Evolutionary conservation across 2,888 invertebrate genomes (phyloP), one percentile per base, ranked within the genome.

Genomic region (Chrysina gloriosa): DNA sequence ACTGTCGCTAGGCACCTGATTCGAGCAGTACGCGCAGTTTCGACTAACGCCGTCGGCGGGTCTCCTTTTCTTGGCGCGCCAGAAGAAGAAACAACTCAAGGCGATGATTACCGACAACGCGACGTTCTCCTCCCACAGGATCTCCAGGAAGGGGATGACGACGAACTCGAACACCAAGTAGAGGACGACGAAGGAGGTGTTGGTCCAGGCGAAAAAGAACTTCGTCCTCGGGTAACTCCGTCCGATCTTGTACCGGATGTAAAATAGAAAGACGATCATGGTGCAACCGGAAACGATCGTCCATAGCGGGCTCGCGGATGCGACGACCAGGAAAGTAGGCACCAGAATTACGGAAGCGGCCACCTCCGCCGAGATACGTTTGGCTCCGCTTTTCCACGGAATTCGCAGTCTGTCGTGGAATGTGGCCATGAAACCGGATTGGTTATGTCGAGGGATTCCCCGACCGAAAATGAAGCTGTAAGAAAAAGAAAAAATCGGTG

Each of bases 181-280:
- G 79, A 93, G 83, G 74, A 87, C 86, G 2, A 89, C 75, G 2
- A 89, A 85, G 6, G 93, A 92, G 47, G 89, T 88, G 42, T 91
- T 78, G 0, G 90, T 87, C 93, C 94, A 94, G 72, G 90, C 87
- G 69, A 88, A 86, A 80, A 93, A 93, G 81, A 94, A 93, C 77
- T 89, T 89, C 1, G 93, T 90, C 68, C 89, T 86, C 2, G 81
- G 78, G 58, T 74, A 72, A 7, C 67, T 67, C 19, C 47, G 47
- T 9, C 61, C 48, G 45, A 70, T 63, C 7, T 56, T 54, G 9
- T 16, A 54, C 9, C 69, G 48, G 23, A 70, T 39, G 29, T 64
- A 68, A 6, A 72, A 39, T 39, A 82, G 56, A 50, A 82, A 79
- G 42, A 82, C 71, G 39, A 74, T 69, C 25, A 80, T 77, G 3